Conservation (phyloP, 2,113 vertebrate species). For the Lycocorax pyrrhopterus region DNA sequence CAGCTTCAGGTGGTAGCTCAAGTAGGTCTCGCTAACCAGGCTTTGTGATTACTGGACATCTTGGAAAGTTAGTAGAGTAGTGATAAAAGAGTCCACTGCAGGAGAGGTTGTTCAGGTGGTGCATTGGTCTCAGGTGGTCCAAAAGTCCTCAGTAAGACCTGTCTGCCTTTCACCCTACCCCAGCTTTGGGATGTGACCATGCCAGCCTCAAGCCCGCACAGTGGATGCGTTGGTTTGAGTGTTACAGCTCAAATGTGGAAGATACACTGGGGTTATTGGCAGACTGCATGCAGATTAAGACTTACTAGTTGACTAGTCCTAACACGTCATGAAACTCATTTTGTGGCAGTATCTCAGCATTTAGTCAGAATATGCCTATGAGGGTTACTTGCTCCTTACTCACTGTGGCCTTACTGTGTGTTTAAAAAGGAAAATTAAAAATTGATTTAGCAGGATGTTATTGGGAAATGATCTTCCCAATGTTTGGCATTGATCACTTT, state of each 20-base stretch:
- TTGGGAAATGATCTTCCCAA: not conserved
- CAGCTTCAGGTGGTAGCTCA: not conserved
- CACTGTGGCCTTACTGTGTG: not conserved
- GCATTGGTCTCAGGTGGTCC: not conserved
- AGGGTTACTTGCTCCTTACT: not conserved
- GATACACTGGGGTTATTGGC: not conserved
- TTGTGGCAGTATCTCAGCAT: not conserved
- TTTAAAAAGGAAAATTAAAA: not conserved
- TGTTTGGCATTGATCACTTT: not conserved
- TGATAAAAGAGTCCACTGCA: not conserved
- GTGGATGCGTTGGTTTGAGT: accelerated
- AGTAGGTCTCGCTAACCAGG: not conserved
- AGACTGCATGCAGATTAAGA: not conserved
- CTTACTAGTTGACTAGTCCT: not conserved
- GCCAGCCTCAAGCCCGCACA: not conserved
- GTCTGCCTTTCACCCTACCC: not conserved
- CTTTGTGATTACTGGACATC: not conserved
- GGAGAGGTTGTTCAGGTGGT: not conserved
- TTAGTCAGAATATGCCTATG: not conserved
- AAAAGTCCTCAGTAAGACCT: not conserved
- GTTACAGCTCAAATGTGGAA: accelerated
- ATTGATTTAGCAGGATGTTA: not conserved
- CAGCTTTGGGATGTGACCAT: not conserved
- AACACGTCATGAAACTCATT: not conserved
- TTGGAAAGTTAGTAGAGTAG: not conserved